Conservation (phyloP, 2,113 vertebrate species). For the Dermatemys mawii region DNA sequence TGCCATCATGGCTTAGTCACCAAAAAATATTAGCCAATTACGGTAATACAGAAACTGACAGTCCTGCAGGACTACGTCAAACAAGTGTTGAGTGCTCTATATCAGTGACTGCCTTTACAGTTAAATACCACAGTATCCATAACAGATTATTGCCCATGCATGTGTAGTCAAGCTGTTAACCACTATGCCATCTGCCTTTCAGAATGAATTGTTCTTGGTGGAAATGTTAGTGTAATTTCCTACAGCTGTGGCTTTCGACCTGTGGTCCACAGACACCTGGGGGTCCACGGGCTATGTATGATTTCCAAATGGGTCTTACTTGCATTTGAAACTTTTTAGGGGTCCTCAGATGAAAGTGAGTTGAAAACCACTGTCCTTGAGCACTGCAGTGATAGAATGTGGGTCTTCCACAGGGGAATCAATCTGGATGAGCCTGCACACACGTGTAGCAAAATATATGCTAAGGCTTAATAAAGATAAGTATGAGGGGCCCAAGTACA, state of each 20-base stretch:
- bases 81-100: background rate
- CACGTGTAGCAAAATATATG: background rate
- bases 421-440: background rate
- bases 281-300: too few relatives aligned
- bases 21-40: background rate
- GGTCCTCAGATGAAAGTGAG: too few relatives aligned
- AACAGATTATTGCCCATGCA: background rate
- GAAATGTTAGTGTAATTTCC: background rate
- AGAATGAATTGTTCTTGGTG: background rate
- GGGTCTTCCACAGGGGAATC: background rate
- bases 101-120: background rate
- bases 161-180: background rate
- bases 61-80: background rate
- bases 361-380: too few relatives aligned
- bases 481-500: background rate
- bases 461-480: background rate
- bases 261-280: too few relatives aligned
- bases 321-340: too few relatives aligned
- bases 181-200: background rate
- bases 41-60: accelerated
- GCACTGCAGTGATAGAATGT: background rate
- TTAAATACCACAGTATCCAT: background rate
- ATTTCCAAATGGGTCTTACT: too few relatives aligned
- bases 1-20: background rate
- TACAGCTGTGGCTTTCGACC: too few relatives aligned